These are phyloP conservation scores for Chiropotes sagulatus DNA, from an alignment of 2,797 vertebrate genomes.

Conservation along the genomic window DNA sequence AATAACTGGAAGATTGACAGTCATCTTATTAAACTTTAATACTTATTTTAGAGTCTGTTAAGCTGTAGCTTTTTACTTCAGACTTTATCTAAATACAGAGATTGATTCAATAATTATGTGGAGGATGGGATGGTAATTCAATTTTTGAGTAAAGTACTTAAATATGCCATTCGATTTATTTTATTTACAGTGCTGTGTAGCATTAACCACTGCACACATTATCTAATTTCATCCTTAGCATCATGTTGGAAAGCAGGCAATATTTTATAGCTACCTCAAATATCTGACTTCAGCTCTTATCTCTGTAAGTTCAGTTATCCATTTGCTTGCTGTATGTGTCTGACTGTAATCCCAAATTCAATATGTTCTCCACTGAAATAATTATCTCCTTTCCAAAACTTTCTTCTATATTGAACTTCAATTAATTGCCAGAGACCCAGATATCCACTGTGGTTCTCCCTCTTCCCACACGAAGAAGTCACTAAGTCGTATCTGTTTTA, in stretches of 20 bases:
- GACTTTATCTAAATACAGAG: slow-evolving; percentile 5
- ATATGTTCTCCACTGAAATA: not conserved
- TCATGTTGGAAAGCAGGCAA: not conserved
- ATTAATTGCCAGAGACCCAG: not conserved
- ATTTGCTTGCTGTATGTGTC: not conserved
- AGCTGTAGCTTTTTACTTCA: slow-evolving; percentile 35
- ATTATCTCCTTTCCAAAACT: not conserved
- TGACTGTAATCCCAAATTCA: not conserved
- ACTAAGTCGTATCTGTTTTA: not conserved
- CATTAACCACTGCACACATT: not conserved
- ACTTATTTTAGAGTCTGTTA: not conserved
- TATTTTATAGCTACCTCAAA: not conserved
- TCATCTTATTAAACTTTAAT: not conserved
- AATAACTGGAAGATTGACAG: slow-evolving; percentile 7
- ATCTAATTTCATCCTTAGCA: slow-evolving; percentile 8
- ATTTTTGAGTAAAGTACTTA: not conserved
- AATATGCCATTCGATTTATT: not conserved
- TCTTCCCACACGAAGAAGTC: not conserved
- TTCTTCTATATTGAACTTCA: not conserved
- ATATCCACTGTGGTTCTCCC: not conserved
- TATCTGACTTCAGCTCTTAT: not conserved
- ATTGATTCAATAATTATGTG: not conserved
- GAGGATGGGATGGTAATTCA: not conserved
- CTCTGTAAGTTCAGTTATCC: not conserved
- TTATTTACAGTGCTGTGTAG: not conserved